Evolutionary conservation across 2,888 invertebrate species (phyloP), one percentile per base, ranked within the genome.

Genomic region (Hyposoter dolosus): DNA sequence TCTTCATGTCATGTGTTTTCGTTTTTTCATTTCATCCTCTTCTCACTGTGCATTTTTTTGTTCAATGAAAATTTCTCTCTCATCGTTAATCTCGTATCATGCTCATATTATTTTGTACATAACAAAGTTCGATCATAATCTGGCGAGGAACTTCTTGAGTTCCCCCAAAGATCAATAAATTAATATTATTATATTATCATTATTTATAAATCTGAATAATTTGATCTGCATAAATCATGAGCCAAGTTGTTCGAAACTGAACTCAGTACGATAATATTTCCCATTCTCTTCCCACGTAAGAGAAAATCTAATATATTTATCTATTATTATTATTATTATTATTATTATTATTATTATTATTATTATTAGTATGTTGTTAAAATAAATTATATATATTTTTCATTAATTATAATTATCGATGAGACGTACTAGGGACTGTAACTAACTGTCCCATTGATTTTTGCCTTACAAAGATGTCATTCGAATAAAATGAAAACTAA

Each of bases 91-190:
- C 9, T 65, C 6, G 19, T n/a, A 12, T 4, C n/a, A 50, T 4
- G 23, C 45, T 6, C 63, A 77, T 84, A 78, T 82, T 85, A 72
- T 85, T 82, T 87, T 87, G 88, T 87, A 87, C 68, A 88, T 87
- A 86, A 82, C 75, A 72, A 83, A 72, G 77, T 80, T 45, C 65
- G 53, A 81, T 77, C 63, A 12, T 28, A 56, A 65, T 66, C 53
- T 12, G n/a, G 60, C 19, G 35, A 82, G 50, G 6, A 15, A 19
- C 32, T 35, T 66, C 6, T 23, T 23, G 1, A 72, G 3, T 23
- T 10, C 50, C 65, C 75, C 32, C 1, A 53, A 56, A n/a, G 15
- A 63, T 40, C 47, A 40, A 35, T 60, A 47, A 53, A 75, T 84
- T 68, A n/a, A n/a, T 32, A 17, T 63, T 72, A n/a, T 35, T 47